phyloP scores from a whole-genome alignment of 2,888 invertebrate species.

The Allophyes oxyacanthae region DNA sequence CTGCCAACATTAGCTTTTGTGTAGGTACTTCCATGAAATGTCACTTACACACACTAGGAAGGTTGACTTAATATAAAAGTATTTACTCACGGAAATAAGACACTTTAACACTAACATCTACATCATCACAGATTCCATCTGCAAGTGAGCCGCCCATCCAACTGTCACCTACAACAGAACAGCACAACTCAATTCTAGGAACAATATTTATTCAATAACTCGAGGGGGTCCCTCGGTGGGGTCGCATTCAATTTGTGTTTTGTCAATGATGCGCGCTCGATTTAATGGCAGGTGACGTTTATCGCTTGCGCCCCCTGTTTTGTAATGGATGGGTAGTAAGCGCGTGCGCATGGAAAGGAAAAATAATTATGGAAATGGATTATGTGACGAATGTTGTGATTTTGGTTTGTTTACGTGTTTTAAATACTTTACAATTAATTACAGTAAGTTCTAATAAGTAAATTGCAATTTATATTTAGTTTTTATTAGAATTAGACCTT shows the following conservation, averaged over 20 bases:
- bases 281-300: slow-evolving; percentile 85
- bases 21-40: no score
- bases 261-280: slow-evolving; percentile 82
- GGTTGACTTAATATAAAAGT: no score
- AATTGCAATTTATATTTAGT: no score
- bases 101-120: background rate
- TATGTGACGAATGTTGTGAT: background rate
- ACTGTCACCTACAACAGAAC: slow-evolving; percentile 32
- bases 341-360: slow-evolving; percentile 23
- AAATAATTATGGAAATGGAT: slow-evolving; percentile 24
- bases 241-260: slow-evolving; percentile 80
- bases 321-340: slow-evolving; percentile 27
- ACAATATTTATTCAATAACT: slow-evolving; percentile 71
- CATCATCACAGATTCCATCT: slow-evolving; percentile 25
- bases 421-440: no score
- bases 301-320: slow-evolving; percentile 45
- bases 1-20: no score
- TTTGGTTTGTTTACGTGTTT: background rate
- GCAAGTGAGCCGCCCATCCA: slow-evolving; percentile 31
- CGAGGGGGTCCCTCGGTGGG: slow-evolving; percentile 57
- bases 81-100: no score
- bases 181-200: slow-evolving; percentile 44
- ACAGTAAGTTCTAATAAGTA: no score
- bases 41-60: no score
- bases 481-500: no score